A percentile compares a stretch with the other conserved stretches of the same genome.
Conservation (phyloP, 2,113 vertebrate species). For the Calyptommatus sinebrachiatus region DNA sequence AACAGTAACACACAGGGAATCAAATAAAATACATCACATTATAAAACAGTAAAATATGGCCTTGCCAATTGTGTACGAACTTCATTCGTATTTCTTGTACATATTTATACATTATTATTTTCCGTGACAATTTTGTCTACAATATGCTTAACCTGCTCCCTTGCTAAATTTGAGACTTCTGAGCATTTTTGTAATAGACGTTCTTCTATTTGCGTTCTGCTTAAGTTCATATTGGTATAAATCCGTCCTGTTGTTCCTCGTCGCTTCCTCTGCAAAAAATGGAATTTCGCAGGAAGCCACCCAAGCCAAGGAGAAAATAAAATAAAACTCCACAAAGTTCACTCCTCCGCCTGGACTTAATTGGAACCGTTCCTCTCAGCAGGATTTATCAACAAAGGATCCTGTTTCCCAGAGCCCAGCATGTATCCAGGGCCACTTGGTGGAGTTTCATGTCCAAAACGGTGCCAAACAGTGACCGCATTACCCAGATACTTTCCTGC, state of each 20-base stretch:
- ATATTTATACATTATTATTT: too few species aligned
- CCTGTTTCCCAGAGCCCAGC: not conserved
- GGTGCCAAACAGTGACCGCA: not conserved
- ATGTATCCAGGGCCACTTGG: conserved; percentile 4
- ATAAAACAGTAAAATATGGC: too few species aligned
- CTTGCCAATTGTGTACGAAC: too few species aligned
- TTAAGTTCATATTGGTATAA: too few species aligned
- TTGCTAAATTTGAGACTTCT: too few species aligned
- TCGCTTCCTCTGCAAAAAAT: not conserved
- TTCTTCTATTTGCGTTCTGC: too few species aligned
- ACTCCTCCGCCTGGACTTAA: not conserved
- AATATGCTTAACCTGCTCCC: too few species aligned
- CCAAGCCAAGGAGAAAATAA: conserved; percentile 6
- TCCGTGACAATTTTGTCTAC: too few species aligned
- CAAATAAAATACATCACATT: too few species aligned
- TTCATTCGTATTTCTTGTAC: too few species aligned
- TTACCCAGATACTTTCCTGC: not conserved
- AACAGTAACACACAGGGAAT: too few species aligned
- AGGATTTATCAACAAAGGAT: not conserved
- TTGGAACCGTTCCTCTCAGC: conserved; percentile 7
- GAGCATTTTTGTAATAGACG: too few species aligned
- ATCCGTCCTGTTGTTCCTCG: not conserved
- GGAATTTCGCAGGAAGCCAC: conserved; percentile 14
- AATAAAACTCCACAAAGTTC: conserved; percentile 5
- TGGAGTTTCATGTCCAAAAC: not conserved